phyloP scores from a whole-genome alignment of 2,113 vertebrate species.

The Pachycephala philippinensis region DNA sequence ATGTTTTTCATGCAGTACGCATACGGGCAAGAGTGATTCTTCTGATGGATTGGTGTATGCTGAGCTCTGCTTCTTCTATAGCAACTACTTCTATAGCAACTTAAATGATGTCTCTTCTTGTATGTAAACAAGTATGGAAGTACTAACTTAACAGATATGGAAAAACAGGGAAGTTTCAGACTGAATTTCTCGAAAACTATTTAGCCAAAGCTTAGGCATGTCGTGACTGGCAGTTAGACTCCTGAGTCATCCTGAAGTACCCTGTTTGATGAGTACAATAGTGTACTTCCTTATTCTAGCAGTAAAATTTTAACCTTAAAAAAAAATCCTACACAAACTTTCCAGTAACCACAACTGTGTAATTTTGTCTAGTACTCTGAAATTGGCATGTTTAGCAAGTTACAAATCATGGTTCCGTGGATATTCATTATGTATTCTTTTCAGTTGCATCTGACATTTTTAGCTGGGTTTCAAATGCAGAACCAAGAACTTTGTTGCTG shows the following conservation, averaged over 20 bases:
- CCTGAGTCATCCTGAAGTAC: background rate
- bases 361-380: background rate
- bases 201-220: background rate
- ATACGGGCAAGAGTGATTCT: background rate
- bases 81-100: background rate
- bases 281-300: background rate
- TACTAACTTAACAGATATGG: background rate
- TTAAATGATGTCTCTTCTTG: background rate
- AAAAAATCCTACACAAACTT: background rate
- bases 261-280: background rate
- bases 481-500: background rate
- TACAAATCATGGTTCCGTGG: background rate
- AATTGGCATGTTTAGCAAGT: background rate
- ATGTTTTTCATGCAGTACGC: background rate
- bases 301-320: background rate
- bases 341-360: background rate
- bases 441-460: background rate
- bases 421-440: background rate
- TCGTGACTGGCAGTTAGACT: rapidly evolving
- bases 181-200: background rate
- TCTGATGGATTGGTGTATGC: background rate
- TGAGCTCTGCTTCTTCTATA: background rate
- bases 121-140: background rate
- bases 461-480: background rate
- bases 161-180: background rate